Base-by-base conservation (phyloP, 2,113 vertebrate genomes). In the Cryptoleucopteryx plumbea region DNA sequence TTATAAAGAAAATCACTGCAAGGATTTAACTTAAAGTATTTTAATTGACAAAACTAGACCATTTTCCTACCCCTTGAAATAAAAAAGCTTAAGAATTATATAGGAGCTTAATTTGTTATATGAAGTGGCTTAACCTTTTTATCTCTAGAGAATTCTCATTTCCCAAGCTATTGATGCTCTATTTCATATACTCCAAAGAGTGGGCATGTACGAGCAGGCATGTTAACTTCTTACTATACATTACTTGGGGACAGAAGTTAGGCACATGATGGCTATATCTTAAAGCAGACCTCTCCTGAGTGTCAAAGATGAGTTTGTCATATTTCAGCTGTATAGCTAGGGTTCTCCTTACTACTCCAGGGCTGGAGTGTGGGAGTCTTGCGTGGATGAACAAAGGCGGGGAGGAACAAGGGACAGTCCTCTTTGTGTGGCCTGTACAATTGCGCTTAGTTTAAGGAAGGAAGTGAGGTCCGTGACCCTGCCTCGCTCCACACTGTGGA, bases 381-480 rank as follows among this genome's bases (percentile, higher is more conserved):
- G n/a, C 13, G 0, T 31, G 58, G 81, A 27, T 34, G 77, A 91
- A 80, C 86, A 94, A 87, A 94, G 45, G 32, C 3, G 2, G 27
- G 21, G 79, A 91, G 61, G 65, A 92, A 79, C 34, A 52, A 56
- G 83, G 86, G 95, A 91, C 61, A 74, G 48, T 88, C 53, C 40
- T 93, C 84, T 93, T 92, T 95, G 96, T 97, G 93, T 94, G 95
- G 94, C 91, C 95, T 0, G 1, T 48, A 82, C 77, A 93, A 94
- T 85, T 94, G 83, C 73, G 65, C 62, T 93, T 87, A 87, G 84
- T 73, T 95, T 66, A 85, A 95, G 95, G 93, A 95, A 97, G 96
- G 96, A 97, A 95, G 95, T 91, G 91, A 62, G 95, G 94, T 93
- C 93, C 0, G 21, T 94, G 96, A 97, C 94, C 92, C 72, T 89